Evolutionary conservation across 2,888 invertebrate genomes (phyloP), one percentile per base, ranked within the genome.

Genomic region (Operophtera brumata): DNA sequence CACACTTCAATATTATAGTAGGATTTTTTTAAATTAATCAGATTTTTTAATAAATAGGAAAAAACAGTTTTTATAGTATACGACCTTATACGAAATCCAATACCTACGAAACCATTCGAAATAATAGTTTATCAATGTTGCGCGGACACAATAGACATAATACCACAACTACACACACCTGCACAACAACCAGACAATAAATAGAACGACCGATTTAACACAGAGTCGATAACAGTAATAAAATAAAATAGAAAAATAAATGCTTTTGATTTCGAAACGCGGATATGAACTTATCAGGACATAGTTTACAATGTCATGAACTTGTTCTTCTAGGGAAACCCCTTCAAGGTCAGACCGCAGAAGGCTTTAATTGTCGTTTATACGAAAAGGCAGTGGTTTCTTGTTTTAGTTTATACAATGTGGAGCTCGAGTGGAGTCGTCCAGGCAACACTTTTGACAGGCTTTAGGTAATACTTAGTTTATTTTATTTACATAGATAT

Each of bases 391-490:
- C 66, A 72, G 65, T 65, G 69, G 75, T 69, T 64, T 57, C 60
- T 72, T 70, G 73, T 66, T 69, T 86, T 86, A 89, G 89, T 89
- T 78, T 65, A 59, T 69, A 86, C 73, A 80, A 87, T 88, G 88
- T 75, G 70, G 82, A 79, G 84, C 86, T 78, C 78, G 84, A 77
- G 87, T 73, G 59, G 77, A 82, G 88, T 86, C 88, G 88, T 78
- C 70, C 74, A 76, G 72, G 70, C 69, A 65, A 81, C 75, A 69
- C 71, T 82, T 69, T 71, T 87, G 69, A 77, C 77, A 62, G 73
- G 77, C 71, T 70, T 86, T 66, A 86, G 88, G 89, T 88, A 67
- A 20, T 20, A 20, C 20, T 20, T 20, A 2, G 20, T 20, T 20
- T 20, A 20, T 20, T 20, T 20, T 2, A 2, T 20, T 3, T 20